Base-by-base conservation (phyloP, 2,888 invertebrate genomes). In the Abrostola tripartita region DNA sequence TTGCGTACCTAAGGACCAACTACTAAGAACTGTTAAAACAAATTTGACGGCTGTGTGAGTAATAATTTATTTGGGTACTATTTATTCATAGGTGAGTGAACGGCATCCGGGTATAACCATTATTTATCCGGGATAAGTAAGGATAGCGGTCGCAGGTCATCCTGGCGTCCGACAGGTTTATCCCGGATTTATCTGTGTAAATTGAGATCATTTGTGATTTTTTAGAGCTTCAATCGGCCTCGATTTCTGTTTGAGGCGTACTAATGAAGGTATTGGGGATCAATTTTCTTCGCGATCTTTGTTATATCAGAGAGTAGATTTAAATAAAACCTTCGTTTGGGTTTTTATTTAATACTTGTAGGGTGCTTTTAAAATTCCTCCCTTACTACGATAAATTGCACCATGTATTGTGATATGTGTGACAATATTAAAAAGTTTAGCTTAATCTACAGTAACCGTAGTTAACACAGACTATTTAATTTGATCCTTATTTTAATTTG, bases 101-200 rank as follows among this genome's bases (percentile, higher is more conserved):
- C 59, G 62, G 57, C 47, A 67, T 65, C 71, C 65, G 63, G 51
- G 62, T 51, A 54, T 64, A 54, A 53, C 76, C 79, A 81, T 82
- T 73, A 81, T 81, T 81, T 76, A 82, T 75, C 73, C 61, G 42
- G 76, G 74, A 78, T 79, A 72, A 74, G 70, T 65, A 65, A 68
- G 71, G 66, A 66, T 53, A 56, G 52, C 59, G 79, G 72, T 74
- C 71, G 38, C 58, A 71, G 78, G 74, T 84, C 76, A 79, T 71
- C 49, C 70, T 47, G 53, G 58, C 62, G 59, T 61, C 38, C 24
- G 76, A 76, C 74, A 74, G 65, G 60, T 73, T 73, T 73, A 75
- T 75, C 67, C 72, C 12, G 65, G 68, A 59, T 75, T 72, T 52
- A 52, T 51, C 38, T 37, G 41, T 65, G 61, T 8, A 41, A 72